phyloP scores from a whole-genome alignment of 2,888 invertebrate genomes.

The Gerosis bhagava region DNA sequence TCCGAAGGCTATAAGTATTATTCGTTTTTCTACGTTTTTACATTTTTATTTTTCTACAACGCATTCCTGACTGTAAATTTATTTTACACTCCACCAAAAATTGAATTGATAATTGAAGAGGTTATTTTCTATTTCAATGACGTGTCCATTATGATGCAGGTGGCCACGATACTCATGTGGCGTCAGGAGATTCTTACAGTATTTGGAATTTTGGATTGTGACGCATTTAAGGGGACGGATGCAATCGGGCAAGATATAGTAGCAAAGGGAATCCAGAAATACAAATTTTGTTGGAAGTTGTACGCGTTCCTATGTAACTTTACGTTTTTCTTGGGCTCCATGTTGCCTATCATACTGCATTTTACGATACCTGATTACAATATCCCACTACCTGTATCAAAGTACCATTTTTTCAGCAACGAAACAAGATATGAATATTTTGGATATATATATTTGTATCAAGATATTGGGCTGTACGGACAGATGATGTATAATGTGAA shows the following conservation, averaged over 20 bases:
- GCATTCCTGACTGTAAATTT: slow-evolving; percentile 51
- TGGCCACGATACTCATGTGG: slow-evolving; percentile 4
- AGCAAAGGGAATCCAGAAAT: not conserved
- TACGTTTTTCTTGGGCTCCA: not conserved
- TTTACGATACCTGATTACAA: not conserved
- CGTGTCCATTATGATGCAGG: slow-evolving; percentile 42
- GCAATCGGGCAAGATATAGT: not conserved
- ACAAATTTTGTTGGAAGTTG: slow-evolving; percentile 2
- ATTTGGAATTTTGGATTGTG: slow-evolving; percentile 2
- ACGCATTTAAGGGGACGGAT: slow-evolving; percentile 5
- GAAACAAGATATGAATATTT: no score
- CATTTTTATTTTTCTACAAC: slow-evolving; percentile 46
- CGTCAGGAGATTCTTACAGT: not conserved
- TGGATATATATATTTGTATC: no score
- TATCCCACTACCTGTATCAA: not conserved
- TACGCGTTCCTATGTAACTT: not conserved
- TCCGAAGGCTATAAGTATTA: slow-evolving; percentile 51
- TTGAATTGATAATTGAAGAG: slow-evolving; percentile 54
- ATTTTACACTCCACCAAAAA: slow-evolving; percentile 49
- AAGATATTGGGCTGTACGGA: slow-evolving; percentile 9
- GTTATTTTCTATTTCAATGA: slow-evolving; percentile 58
- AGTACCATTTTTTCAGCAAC: slow-evolving; percentile 3
- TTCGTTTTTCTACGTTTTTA: slow-evolving; percentile 44
- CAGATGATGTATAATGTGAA: slow-evolving; percentile 15
- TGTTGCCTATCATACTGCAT: not conserved